A percentile compares a stretch with the other conserved stretches of the same genome.
phyloP scores from a whole-genome alignment of 64 coral and sea anemone genomes.

The Astreopora myriophthalma region DNA sequence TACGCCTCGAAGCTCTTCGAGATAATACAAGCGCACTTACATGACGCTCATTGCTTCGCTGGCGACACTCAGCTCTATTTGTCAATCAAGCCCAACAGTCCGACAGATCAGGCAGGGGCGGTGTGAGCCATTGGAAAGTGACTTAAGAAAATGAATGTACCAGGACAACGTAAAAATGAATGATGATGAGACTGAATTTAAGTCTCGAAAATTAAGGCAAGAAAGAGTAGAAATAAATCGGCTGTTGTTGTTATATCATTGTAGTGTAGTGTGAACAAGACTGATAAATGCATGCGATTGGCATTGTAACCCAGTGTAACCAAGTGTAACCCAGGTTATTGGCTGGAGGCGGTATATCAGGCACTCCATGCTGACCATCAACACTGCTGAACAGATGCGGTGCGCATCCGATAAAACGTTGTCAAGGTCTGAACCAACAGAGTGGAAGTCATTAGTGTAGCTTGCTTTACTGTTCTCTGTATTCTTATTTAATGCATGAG shows the following conservation, averaged over 20 bases:
- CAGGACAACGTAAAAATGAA: conserved; percentile 8
- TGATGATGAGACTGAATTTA: background rate
- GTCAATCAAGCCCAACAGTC: background rate
- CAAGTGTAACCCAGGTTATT: conserved; percentile 65
- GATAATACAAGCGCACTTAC: too few relatives aligned
- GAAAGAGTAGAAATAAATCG: too few relatives aligned
- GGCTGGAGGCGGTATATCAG: conserved; percentile 32
- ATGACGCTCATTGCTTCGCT: background rate
- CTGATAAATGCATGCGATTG: too few relatives aligned
- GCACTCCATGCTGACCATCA: background rate
- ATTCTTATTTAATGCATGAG: background rate
- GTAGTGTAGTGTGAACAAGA: too few relatives aligned
- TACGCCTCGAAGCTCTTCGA: background rate
- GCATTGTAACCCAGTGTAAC: too few relatives aligned
- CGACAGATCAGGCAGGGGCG: background rate
- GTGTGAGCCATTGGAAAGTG: background rate
- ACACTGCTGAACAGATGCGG: background rate
- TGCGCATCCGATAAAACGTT: background rate
- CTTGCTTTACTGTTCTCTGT: background rate
- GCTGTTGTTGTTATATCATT: too few relatives aligned
- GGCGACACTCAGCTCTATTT: background rate
- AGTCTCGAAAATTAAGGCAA: too few relatives aligned
- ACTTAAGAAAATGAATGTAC: background rate
- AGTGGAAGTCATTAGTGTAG: conserved; percentile 35
- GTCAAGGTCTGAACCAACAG: conserved; percentile 20